Conservation (phyloP, 2,888 invertebrate genomes). For the Aporophyla lueneburgensis region DNA sequence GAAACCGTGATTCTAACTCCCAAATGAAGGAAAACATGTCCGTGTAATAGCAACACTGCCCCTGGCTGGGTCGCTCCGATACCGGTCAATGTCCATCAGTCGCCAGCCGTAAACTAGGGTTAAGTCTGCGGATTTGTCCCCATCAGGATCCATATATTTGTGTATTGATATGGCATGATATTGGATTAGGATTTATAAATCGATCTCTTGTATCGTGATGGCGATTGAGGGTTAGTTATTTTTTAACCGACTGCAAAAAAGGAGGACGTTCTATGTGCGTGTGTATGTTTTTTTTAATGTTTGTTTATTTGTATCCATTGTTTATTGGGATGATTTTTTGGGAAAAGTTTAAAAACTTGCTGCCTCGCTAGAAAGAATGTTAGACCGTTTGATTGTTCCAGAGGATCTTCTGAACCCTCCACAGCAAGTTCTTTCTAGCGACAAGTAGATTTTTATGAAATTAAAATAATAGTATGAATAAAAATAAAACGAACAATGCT, state of each 20-base stretch:
- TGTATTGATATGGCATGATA: slow-evolving; percentile 60
- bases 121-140: slow-evolving; percentile 66
- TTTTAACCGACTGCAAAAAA: not conserved
- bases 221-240: slow-evolving; percentile 30
- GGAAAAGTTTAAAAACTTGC: too few species aligned
- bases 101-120: slow-evolving; percentile 72
- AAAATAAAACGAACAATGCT: too few species aligned
- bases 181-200: slow-evolving; percentile 64
- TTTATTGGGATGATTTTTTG: not conserved
- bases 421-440: too few species aligned
- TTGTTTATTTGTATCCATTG: not conserved
- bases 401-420: too few species aligned
- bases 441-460: too few species aligned
- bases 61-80: slow-evolving; percentile 69
- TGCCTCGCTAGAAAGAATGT: too few species aligned
- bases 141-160: slow-evolving; percentile 63
- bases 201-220: slow-evolving; percentile 19
- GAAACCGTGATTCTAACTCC: not conserved
- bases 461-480: too few species aligned
- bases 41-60: slow-evolving; percentile 53
- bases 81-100: slow-evolving; percentile 76
- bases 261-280: not conserved
- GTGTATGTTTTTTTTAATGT: not conserved
- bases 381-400: too few species aligned
- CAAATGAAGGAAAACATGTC: slow-evolving; percentile 10